Percentiles rank a stretch among this genome's conserved stretches.
Evolutionary conservation across 64 coral and sea anemone genomes (phyloP).

Genomic region (Exaiptasia diaphana): DNA sequence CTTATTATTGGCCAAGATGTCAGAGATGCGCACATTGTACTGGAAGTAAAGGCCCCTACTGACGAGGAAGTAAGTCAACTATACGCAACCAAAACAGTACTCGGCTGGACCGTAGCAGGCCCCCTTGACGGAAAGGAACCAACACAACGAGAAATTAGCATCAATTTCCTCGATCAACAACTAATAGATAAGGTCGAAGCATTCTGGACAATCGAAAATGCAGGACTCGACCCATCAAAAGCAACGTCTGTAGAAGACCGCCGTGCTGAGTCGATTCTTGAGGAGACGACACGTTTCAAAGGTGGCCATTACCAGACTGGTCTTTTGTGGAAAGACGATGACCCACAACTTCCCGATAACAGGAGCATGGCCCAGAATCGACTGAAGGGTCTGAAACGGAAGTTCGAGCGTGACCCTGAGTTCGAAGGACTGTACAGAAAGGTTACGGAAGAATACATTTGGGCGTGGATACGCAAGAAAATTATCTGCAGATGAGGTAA

Average conservation of each 20-base stretch:
- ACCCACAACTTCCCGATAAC: conserved; percentile 28
- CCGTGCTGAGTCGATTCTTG: not conserved
- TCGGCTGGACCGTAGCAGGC: too few relatives aligned
- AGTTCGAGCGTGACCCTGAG: not conserved
- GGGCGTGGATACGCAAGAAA: not conserved
- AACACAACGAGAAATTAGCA: not conserved
- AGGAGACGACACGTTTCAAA: not conserved
- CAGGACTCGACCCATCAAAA: not conserved
- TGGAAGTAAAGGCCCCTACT: too few relatives aligned
- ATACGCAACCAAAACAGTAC: not conserved
- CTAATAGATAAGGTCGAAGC: conserved; percentile 11
- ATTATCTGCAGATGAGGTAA: not conserved
- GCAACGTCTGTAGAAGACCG: conserved; percentile 13
- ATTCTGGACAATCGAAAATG: conserved; percentile 51
- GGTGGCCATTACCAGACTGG: conserved; percentile 31
- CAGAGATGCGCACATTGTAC: not conserved
- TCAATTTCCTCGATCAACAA: conserved; percentile 6
- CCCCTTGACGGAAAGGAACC: not conserved
- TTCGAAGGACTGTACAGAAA: conserved; percentile 21
- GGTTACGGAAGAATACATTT: conserved; percentile 25
- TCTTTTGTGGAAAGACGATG: conserved; percentile 10
- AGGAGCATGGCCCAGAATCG: not conserved
- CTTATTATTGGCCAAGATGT: conserved; percentile 54
- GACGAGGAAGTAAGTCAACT: not conserved
- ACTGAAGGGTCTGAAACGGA: not conserved